Evolutionary conservation across 2,113 vertebrate genomes (phyloP).

Genomic region (Tringa solitaria): DNA sequence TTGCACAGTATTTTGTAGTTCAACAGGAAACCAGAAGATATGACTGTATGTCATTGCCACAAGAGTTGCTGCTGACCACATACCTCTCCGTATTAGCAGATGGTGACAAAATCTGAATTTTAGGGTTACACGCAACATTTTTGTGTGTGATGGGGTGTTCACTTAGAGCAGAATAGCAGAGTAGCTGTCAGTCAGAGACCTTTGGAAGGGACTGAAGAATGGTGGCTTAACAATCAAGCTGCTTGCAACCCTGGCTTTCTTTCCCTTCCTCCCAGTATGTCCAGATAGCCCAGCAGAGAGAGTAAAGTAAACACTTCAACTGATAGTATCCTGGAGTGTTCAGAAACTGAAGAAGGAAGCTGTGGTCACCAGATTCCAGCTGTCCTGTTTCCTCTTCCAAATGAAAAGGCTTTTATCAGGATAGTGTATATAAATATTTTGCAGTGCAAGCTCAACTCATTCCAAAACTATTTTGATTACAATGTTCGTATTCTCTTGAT

Average conservation of each 20-base stretch:
- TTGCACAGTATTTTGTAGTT: not conserved
- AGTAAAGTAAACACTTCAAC: not conserved
- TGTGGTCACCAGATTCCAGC: not conserved
- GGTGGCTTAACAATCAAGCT: not conserved
- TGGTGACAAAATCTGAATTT: not conserved
- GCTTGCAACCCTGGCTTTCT: not conserved
- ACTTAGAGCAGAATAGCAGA: not conserved
- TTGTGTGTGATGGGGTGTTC: not conserved
- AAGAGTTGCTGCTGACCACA: not conserved
- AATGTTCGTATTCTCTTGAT: not conserved
- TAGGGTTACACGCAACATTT: not conserved
- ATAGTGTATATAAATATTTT: not conserved
- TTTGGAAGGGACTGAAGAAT: not conserved
- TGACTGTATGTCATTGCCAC: not conserved
- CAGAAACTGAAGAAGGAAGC: not conserved
- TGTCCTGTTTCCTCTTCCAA: constrained; percentile 3
- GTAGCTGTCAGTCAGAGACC: not conserved
- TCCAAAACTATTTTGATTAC: not conserved
- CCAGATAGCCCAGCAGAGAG: not conserved
- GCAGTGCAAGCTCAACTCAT: not conserved
- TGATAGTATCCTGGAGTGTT: not conserved
- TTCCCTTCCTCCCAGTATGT: not conserved
- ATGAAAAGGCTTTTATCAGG: constrained; percentile 7
- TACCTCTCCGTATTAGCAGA: not conserved
- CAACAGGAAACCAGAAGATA: not conserved